Percentiles rank a stretch among this genome's conserved stretches.
These are phyloP conservation scores for Caenorhabditis brenneri DNA, from an alignment of 1,140 invertebrate genomes.

Conservation along the genomic window DNA sequence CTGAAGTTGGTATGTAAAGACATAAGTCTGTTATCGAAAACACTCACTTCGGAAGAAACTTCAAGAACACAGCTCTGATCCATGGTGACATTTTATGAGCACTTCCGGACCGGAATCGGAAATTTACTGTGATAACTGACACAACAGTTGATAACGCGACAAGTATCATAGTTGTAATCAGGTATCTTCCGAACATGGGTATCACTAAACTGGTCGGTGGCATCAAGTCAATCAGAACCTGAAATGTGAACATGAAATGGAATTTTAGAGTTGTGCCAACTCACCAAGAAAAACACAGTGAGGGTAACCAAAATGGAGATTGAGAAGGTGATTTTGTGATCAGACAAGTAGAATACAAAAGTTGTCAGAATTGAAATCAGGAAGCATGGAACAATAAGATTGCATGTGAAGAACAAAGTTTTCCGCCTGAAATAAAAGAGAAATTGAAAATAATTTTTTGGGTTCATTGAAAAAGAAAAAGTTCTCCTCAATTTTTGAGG, in stretches of 20 bases:
- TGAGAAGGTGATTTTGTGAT: constrained; percentile 96
- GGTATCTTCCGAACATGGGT: constrained; percentile 94
- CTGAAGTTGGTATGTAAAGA: constrained; percentile 54
- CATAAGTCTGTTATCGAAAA: neutral
- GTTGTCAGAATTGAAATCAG: constrained; percentile 95
- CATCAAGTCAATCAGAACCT: constrained; percentile 88
- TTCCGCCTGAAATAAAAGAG: constrained; percentile 88
- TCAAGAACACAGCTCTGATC: constrained; percentile 89
- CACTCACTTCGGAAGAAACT: constrained; percentile 79
- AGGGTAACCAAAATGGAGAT: constrained; percentile 85
- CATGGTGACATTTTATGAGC: constrained; percentile 89
- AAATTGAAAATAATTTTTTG: neutral
- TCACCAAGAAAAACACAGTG: constrained; percentile 96
- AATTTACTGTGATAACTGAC: constrained; percentile 95
- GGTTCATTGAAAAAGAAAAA: too few relatives aligned
- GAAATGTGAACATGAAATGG: neutral
- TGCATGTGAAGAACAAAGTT: constrained; percentile 91
- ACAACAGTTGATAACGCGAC: constrained; percentile 97
- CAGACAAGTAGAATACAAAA: constrained; percentile 94
- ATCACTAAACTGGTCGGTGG: constrained; percentile 98
- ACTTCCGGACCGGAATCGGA: constrained; percentile 84
- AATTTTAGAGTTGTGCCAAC: neutral
- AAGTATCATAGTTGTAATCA: constrained; percentile 98
- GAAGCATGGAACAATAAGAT: constrained; percentile 94
- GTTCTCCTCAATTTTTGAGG: too few relatives aligned